phyloP scores from a whole-genome alignment of 2,888 invertebrate species.

The Synanthedon formicaeformis region DNA sequence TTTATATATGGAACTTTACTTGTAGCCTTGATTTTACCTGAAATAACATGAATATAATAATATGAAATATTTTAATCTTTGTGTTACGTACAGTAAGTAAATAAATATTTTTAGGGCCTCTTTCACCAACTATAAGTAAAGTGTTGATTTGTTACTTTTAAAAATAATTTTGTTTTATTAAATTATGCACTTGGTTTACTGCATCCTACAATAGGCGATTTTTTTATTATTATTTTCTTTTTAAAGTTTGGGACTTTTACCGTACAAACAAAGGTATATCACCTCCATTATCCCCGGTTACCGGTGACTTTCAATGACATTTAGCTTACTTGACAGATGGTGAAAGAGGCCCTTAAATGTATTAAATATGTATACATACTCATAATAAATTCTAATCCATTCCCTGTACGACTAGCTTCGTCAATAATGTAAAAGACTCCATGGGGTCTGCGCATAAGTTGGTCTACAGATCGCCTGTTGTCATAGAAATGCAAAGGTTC shows the following conservation, averaged over 20 bases:
- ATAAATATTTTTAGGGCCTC: constrained; percentile 15
- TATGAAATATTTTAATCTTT: neutral
- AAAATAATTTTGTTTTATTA: too few relatives aligned
- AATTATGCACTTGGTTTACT: too few relatives aligned
- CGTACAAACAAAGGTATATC: too few relatives aligned
- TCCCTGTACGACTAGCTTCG: constrained; percentile 83
- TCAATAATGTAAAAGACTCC: constrained; percentile 89
- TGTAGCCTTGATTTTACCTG: constrained; percentile 69
- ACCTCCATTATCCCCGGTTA: too few relatives aligned
- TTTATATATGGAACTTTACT: constrained; percentile 68
- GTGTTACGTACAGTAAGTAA: constrained; percentile 8
- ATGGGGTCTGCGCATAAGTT: constrained; percentile 84
- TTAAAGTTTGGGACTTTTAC: too few relatives aligned
- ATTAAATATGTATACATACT: constrained; percentile 53
- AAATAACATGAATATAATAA: constrained; percentile 11
- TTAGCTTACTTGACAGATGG: too few relatives aligned
- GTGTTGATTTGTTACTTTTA: too few relatives aligned
- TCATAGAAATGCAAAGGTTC: constrained; percentile 84
- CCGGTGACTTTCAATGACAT: too few relatives aligned
- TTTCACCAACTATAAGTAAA: too few relatives aligned
- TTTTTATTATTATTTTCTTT: too few relatives aligned
- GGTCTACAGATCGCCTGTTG: constrained; percentile 89
- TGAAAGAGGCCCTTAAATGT: too few relatives aligned
- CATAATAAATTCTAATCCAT: constrained; percentile 78
- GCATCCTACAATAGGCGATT: too few relatives aligned